These are phyloP conservation scores for Psittacus erithacus DNA, from an alignment of 2,113 vertebrate genomes.

Conservation along the genomic window DNA sequence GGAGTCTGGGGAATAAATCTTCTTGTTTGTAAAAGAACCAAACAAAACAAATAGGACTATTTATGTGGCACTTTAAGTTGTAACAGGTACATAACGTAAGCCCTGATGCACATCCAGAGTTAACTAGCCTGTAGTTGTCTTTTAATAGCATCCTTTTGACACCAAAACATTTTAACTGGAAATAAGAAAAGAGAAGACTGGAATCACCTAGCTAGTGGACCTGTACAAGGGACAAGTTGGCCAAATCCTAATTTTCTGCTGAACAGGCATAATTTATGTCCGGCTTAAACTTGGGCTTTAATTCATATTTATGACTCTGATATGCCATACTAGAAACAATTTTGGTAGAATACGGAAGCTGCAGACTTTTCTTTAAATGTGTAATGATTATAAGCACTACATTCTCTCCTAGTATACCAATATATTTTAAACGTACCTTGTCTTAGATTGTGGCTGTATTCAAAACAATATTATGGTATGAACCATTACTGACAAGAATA, in stretches of 20 bases:
- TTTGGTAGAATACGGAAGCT: background rate
- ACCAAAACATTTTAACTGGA: constrained; percentile 5
- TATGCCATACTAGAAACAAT: background rate
- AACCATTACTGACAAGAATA: background rate
- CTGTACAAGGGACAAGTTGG: background rate
- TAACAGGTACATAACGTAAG: background rate
- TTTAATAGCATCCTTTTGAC: background rate
- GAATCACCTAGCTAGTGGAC: background rate
- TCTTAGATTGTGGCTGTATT: background rate
- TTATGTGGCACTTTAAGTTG: background rate
- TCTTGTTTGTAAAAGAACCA: background rate
- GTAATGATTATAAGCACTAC: background rate
- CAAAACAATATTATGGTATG: background rate
- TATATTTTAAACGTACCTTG: background rate
- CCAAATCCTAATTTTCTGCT: background rate
- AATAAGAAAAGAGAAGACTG: background rate
- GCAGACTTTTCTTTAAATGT: background rate
- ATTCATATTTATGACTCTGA: background rate
- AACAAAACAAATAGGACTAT: background rate
- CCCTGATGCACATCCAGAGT: background rate
- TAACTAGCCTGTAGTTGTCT: background rate
- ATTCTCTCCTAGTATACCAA: background rate
- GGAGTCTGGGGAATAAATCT: background rate
- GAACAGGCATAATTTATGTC: background rate
- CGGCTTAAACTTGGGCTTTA: background rate